Conservation (phyloP, 2,113 vertebrate species). For the Gymnogyps californianus region DNA sequence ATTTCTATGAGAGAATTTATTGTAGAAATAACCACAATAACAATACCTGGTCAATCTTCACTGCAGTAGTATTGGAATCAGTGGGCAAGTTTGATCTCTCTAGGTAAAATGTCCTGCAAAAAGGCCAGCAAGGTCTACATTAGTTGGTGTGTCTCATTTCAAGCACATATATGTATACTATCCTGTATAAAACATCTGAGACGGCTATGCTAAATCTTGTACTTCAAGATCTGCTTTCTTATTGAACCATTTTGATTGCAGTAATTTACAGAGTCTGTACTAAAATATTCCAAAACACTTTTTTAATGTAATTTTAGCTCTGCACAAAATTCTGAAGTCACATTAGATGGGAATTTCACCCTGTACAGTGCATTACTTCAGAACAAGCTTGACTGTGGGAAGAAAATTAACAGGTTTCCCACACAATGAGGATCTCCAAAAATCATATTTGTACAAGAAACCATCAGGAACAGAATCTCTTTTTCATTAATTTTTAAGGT, state of each 20-base stretch:
- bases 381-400: neutral
- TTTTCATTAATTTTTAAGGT: neutral
- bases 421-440: neutral
- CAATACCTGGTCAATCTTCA: slow-evolving; percentile 96
- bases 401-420: neutral
- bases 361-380: neutral
- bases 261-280: neutral
- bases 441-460: neutral
- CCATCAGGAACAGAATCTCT: neutral
- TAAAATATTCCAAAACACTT: neutral
- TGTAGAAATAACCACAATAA: neutral
- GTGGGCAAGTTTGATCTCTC: slow-evolving; percentile 93
- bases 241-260: neutral
- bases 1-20: neutral
- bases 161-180: neutral
- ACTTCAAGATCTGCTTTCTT: neutral
- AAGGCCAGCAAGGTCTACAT: neutral
- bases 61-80: slow-evolving; percentile 88
- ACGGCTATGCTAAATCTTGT: neutral
- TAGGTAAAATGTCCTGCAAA: slow-evolving; percentile 91
- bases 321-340: neutral
- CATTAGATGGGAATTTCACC: neutral
- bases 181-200: neutral
- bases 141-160: neutral
- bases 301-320: neutral